Evolutionary conservation across 2,113 vertebrate species (phyloP), one percentile per base, ranked within the genome.

Genomic region (Eleginops maclovinus): DNA sequence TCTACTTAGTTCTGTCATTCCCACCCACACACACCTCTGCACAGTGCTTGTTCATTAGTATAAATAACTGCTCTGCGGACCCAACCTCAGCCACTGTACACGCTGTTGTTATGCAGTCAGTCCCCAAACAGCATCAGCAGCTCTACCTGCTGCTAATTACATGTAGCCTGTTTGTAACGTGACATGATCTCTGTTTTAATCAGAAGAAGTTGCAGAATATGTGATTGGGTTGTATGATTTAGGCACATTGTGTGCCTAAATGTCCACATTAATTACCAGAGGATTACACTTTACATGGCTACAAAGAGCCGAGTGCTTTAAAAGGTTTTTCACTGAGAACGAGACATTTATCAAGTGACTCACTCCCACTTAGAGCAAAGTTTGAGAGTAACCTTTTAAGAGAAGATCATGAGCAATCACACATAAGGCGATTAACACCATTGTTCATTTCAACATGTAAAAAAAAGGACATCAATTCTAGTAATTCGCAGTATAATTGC

Each of bases 11-110:
- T 54, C 61, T 14, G 26, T 8, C 31, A 36, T 4, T 31, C 28
- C 28, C 28, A 31, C 28, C 28, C 28, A 28, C 21, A 17, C 53
- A 54, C 26, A 19, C 49, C 8, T 17, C 2, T 28, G 4, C 47
- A 28, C 55, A 66, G n/a, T n/a, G 26, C 46, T 56, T 24, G 58
- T 75, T 86, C 74, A 79, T 81, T 63, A 72, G 68, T 61, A 60
- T 66, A 73, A 79, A 65, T 61, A 55, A 72, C 46, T 36, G 11
- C 26, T 49, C 44, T 53, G 67, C 49, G 65, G 51, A 63, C 19
- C 14, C 44, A 22, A 26, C 15, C 36, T 51, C 65, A 75, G 31
- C n/a, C 49, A 21, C 59, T 4, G 17, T 10, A 21, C 26, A 24
- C 19, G 22, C 24, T 66, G 49, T 68, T 72, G 47, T 80, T 64